Conservation (phyloP, 2,888 invertebrate genomes). For the Drosophila merina region DNA sequence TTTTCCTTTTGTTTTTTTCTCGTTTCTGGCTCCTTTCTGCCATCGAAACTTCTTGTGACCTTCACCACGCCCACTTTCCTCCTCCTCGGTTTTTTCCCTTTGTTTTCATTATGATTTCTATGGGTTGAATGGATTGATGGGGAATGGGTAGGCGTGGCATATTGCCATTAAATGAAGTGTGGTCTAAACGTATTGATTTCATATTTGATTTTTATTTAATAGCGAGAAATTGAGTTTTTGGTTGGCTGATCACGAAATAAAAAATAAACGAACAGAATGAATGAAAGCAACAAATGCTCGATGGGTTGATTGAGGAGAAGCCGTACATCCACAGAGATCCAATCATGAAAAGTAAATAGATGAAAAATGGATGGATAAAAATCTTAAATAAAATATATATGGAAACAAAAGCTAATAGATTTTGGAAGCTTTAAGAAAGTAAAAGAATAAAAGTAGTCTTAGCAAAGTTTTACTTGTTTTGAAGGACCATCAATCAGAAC, state of each 20-base stretch:
- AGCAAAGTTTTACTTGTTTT: conserved; percentile 1
- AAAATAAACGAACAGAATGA: neutral
- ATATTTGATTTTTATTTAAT: conserved; percentile 70
- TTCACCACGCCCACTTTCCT: conserved; percentile 25
- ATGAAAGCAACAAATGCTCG: conserved; percentile 21
- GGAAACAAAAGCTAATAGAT: neutral
- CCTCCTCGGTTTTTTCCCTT: neutral
- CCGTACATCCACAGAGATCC: neutral
- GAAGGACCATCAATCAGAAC: conserved; percentile 40
- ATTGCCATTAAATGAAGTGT: conserved; percentile 57
- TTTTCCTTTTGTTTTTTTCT: conserved; percentile 43
- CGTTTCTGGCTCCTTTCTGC: neutral
- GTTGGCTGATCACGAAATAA: conserved; percentile 31
- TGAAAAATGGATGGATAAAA: conserved; percentile 10
- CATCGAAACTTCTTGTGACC: conserved; percentile 32
- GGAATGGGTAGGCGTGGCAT: conserved; percentile 27
- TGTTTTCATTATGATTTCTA: conserved; percentile 66
- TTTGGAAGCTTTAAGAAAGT: neutral
- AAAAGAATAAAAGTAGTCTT: neutral
- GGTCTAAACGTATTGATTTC: conserved; percentile 64
- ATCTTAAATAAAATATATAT: conserved; percentile 1
- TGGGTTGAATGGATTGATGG: conserved; percentile 38
- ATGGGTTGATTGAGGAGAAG: neutral
- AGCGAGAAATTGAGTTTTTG: conserved; percentile 49
- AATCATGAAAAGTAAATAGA: conserved; percentile 30